phyloP scores from a whole-genome alignment of 2,113 vertebrate species.

The Gambusia affinis region DNA sequence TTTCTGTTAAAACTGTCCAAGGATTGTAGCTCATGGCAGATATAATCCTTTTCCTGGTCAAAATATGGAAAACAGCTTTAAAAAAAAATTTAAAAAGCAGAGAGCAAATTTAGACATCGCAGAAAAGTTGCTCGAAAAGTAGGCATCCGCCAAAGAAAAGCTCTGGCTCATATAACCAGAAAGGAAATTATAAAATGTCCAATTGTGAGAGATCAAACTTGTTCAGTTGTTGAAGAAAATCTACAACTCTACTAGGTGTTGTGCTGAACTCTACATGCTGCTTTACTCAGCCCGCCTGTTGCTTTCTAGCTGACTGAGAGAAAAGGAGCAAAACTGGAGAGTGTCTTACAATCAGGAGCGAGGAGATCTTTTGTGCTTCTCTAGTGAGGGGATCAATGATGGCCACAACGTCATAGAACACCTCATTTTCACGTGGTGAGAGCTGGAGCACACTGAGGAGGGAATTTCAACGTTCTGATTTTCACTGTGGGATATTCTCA shows the following conservation, averaged over 20 bases:
- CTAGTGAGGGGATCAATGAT: constrained; percentile 91
- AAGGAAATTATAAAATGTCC: background rate
- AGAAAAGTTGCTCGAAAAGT: too few species aligned
- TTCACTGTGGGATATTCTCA: constrained; percentile 19
- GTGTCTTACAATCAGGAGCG: constrained; percentile 88
- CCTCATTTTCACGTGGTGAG: constrained; percentile 81
- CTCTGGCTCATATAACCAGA: background rate
- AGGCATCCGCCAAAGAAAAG: background rate
- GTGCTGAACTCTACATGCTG: background rate
- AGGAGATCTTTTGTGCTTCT: constrained; percentile 92
- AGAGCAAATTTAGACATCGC: too few species aligned
- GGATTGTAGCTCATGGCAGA: background rate
- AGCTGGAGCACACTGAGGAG: constrained; percentile 85
- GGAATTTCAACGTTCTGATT: background rate
- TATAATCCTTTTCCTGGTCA: background rate
- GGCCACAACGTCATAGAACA: constrained; percentile 89
- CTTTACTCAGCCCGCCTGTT: background rate
- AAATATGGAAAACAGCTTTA: background rate
- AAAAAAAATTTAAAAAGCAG: too few species aligned
- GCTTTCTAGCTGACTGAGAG: background rate
- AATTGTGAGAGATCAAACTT: background rate
- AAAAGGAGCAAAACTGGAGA: background rate
- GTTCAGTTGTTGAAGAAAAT: background rate
- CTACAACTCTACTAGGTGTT: background rate
- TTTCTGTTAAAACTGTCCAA: background rate